Evolutionary conservation across 2,888 invertebrate genomes (phyloP), one percentile per base, ranked within the genome.

Genomic region (Gryllus longicercus): DNA sequence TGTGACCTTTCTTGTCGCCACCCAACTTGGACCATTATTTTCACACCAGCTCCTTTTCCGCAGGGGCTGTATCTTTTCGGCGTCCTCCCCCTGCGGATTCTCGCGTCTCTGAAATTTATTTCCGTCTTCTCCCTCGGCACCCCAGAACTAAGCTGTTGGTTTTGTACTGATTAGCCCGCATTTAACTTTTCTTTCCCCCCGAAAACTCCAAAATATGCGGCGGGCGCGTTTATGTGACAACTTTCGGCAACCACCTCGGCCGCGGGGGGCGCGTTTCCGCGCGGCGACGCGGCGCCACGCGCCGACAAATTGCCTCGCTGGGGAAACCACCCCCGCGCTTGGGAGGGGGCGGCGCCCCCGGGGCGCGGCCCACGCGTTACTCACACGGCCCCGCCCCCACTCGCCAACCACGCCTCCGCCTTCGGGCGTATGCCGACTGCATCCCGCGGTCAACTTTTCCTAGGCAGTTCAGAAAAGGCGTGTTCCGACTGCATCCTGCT

Each of bases 61-160:
- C 38, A 38, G 38, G 38, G 38, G 38, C 38, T 38, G 38, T 38
- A 38, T 38, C 38, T 38, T 38, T 38, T 38, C 38, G 8, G 38
- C 38, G 5, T 38, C 38, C 5, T 38, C 38, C 38, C 38, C 38
- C 38, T 38, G 38, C 38, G 38, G 38, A 38, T 38, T 38, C 38
- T 38, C 38, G 38, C 38, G 38, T 8, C 38, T 38, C 38, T 5
- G 38, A 38, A n/a, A 63, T 63, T 18, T 63, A 63, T 63, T 63
- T 63, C 63, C 63, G 63, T 63, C 63, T 63, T 63, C 63, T 63
- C n/a, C 63, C 63, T 63, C 63, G 63, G 63, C 63, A 63, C 16
- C 63, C n/a, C 63, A n/a, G 63, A n/a, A n/a, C 63, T 63, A 63
- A 63, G 63, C 63, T 63, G 63, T 63, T 63, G 63, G 63, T 63